Base-by-base conservation (phyloP, 2,797 vertebrate genomes). In the Gila robusta region DNA sequence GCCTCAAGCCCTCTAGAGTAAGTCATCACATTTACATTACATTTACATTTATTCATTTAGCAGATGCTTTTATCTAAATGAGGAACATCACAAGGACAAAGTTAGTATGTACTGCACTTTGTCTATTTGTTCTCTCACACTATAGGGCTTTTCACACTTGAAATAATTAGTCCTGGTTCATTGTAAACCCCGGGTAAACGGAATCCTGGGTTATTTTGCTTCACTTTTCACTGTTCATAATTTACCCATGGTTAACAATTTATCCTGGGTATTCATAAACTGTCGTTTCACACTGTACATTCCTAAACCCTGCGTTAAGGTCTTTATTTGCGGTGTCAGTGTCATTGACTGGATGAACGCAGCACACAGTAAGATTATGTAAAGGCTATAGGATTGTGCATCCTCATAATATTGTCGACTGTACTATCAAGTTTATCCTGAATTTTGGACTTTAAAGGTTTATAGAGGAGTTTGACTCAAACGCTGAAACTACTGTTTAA, bases 1-100 rank as follows among this genome's bases (percentile, higher is more conserved):
- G 97, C 12, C 92, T 95, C 17, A 92, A 92, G 85, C 97, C 97
- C 6, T 98, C 97, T 52, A 91, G 95, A 91, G 97, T 98, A 95
- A 32, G 93, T 89, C 37, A 12, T 19, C 17, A 64, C 16, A 28
- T 73, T 77, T 56, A 37, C 19, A 56, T 56, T 7, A 64, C 16
- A 28, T 73, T 77, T 56, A 37, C 19, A 56, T 56, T 7, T n/a
- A 56, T 77, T 28, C 1, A 23, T 56, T 56, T 77, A 10, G 19
- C 8, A n/a, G 23, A 35, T 19, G 3, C 21, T 37, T 76, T 54
- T 23, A 21, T 6, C 72, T 47, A 74, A 49, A 19, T 49, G 47
- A 49, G 44, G 10, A 77, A 37, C 52, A 56, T n/a, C 19, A 77
- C 10, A 77, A 56, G 28, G 49, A 14, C 19, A 23, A 26, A 23